These are phyloP conservation scores for Drosophila kohkoa DNA, from an alignment of 1,140 invertebrate species.

Conservation along the genomic window DNA sequence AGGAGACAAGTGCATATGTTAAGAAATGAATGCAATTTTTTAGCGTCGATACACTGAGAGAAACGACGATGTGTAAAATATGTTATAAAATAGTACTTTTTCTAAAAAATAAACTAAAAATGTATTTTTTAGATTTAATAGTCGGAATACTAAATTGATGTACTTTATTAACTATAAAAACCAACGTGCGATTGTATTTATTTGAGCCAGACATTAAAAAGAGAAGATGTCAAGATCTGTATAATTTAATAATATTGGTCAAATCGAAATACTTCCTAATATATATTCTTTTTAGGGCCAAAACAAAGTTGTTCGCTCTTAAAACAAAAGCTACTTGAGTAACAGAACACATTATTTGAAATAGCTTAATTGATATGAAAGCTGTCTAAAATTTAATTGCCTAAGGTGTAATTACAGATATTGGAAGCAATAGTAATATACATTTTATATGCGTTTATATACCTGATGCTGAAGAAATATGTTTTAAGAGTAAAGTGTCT, in stretches of 20 bases:
- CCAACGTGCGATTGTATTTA: too few species aligned
- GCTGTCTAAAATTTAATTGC: not conserved
- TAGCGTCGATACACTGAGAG: slow-evolving; percentile 45
- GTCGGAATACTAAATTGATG: too few species aligned
- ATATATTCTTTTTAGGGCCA: too few species aligned
- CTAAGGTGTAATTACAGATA: not conserved
- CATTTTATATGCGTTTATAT: not conserved
- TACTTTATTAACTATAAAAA: too few species aligned
- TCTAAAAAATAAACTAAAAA: too few species aligned
- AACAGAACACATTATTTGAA: not conserved
- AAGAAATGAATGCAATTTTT: slow-evolving; percentile 67
- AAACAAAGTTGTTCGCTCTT: not conserved
- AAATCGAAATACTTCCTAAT: too few species aligned
- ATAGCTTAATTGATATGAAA: not conserved
- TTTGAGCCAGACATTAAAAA: too few species aligned
- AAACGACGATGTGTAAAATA: not conserved
- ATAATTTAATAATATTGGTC: too few species aligned
- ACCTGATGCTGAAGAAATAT: not conserved
- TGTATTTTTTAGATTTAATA: too few species aligned
- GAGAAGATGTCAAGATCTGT: too few species aligned
- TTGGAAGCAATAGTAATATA: not conserved
- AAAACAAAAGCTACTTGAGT: not conserved
- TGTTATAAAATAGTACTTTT: too few species aligned
- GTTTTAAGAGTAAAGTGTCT: not conserved
- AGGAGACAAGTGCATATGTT: slow-evolving; percentile 46